phyloP scores from a whole-genome alignment of 2,113 vertebrate genomes.

The Ictidomys tridecemlineatus region DNA sequence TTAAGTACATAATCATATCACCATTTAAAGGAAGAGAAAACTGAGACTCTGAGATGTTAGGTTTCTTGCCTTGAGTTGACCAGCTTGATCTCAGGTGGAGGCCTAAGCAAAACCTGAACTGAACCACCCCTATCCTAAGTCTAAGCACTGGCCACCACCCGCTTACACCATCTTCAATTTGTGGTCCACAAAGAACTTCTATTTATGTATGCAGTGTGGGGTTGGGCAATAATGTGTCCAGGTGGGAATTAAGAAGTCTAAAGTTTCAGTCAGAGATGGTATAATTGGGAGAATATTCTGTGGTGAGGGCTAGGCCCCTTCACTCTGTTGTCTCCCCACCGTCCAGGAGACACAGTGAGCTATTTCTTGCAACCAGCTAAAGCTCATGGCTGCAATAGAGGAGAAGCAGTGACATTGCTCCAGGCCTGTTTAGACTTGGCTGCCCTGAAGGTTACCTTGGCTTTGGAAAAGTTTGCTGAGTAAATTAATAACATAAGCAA shows the following conservation, averaged over 20 bases:
- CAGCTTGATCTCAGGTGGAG: not conserved
- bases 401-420: not conserved
- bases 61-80: not conserved
- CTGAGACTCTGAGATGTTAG: not conserved
- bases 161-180: not conserved
- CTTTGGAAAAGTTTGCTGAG: not conserved
- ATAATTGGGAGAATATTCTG: not conserved
- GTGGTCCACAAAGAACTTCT: not conserved
- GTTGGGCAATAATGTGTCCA: not conserved
- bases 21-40: not conserved
- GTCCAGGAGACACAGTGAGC: not conserved
- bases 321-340: too few species aligned
- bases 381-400: not conserved
- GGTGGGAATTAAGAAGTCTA: not conserved
- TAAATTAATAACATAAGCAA: not conserved
- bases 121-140: not conserved
- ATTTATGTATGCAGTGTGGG: fast-evolving
- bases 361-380: too few species aligned
- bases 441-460: not conserved
- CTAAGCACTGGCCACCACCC: not conserved
- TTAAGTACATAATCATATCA: not conserved
- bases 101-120: not conserved
- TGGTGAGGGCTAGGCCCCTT: not conserved
- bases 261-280: not conserved
- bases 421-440: not conserved